phyloP scores from a whole-genome alignment of 2,888 invertebrate species.

The Aleiodes alternator region DNA sequence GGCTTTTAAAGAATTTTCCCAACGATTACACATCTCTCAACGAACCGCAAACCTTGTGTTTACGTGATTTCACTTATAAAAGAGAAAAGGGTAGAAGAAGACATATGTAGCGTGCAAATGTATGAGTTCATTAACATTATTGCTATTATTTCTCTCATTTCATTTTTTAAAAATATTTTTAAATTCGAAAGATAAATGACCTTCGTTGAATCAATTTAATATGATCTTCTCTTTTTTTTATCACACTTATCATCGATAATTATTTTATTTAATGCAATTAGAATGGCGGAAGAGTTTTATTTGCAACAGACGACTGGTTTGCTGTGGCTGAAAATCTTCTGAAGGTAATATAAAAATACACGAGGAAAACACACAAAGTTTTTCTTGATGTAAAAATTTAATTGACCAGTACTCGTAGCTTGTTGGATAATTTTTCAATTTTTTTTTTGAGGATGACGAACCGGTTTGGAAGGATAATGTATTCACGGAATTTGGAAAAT shows the following conservation, averaged over 20 bases:
- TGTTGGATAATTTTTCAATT: slow-evolving; percentile 3
- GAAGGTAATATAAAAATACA: slow-evolving; percentile 61
- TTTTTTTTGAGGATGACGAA: slow-evolving; percentile 72
- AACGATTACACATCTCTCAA: slow-evolving; percentile 37
- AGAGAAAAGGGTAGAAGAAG: slow-evolving; percentile 44
- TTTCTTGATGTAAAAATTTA: slow-evolving; percentile 10
- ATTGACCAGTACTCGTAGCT: too few species aligned
- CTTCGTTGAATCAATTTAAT: neutral
- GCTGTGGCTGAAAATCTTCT: slow-evolving; percentile 80
- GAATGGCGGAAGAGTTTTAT: slow-evolving; percentile 79
- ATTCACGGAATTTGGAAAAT: slow-evolving; percentile 81
- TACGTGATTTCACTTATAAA: slow-evolving; percentile 49
- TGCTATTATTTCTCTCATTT: slow-evolving; percentile 15
- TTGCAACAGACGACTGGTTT: slow-evolving; percentile 82
- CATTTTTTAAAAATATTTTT: too few species aligned
- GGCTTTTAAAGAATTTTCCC: slow-evolving; percentile 4
- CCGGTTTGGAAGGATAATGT: slow-evolving; percentile 78
- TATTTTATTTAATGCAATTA: slow-evolving; percentile 57
- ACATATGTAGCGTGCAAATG: neutral
- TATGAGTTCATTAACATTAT: slow-evolving; percentile 7
- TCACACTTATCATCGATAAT: slow-evolving; percentile 1
- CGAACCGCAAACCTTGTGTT: slow-evolving; percentile 35
- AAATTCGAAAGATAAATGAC: too few species aligned
- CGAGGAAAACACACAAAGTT: neutral
- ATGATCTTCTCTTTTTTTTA: too few species aligned